Conservation (phyloP, 2,888 invertebrate species). For the Callimorpha dominula region DNA sequence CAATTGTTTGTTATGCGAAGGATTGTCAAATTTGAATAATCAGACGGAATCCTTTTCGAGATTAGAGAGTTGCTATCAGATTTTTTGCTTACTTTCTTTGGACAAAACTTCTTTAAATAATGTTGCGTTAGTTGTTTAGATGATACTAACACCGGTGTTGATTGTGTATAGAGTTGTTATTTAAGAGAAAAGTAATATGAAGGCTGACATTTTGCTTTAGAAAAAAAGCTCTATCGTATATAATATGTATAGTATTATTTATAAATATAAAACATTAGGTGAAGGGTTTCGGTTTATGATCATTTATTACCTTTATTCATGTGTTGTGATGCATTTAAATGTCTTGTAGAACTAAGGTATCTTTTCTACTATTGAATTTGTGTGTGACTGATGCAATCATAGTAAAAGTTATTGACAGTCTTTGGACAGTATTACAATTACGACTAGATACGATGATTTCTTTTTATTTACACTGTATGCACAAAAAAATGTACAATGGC, state of each 20-base stretch:
- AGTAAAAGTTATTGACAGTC: too few relatives aligned
- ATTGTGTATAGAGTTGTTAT: neutral
- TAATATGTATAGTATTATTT: neutral
- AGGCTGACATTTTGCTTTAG: neutral
- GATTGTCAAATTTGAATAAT: constrained; percentile 64
- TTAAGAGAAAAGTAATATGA: neutral
- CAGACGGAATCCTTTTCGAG: constrained; percentile 38
- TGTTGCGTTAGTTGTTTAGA: constrained; percentile 41
- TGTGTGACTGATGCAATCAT: too few relatives aligned
- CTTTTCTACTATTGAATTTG: too few relatives aligned
- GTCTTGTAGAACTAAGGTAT: too few relatives aligned
- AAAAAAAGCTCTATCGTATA: neutral
- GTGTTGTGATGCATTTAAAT: too few relatives aligned
- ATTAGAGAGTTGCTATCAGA: constrained; percentile 29
- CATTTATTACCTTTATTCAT: neutral
- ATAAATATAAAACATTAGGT: neutral
- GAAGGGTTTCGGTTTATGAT: neutral
- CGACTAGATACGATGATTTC: neutral
- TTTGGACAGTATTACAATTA: too few relatives aligned
- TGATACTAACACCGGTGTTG: neutral
- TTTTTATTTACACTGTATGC: too few relatives aligned
- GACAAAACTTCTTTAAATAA: constrained; percentile 33
- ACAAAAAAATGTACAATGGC: too few relatives aligned
- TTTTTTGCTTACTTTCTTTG: constrained; percentile 33
- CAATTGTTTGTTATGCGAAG: constrained; percentile 61